phyloP scores from a whole-genome alignment of 2,113 vertebrate species.

The Zosterops borbonicus region DNA sequence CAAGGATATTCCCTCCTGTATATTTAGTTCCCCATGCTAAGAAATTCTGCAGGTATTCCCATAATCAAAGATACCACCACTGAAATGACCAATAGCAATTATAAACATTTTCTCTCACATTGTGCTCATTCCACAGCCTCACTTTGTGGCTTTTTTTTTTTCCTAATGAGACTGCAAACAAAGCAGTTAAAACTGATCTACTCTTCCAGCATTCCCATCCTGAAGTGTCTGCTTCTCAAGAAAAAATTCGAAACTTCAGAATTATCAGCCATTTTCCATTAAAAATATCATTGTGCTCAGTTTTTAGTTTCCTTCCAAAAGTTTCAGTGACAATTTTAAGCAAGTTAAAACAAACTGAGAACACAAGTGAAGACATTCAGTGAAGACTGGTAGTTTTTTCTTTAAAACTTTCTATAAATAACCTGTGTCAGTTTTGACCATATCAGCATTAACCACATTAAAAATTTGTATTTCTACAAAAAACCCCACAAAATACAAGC shows the following conservation, averaged over 20 bases:
- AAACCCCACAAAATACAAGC: not conserved
- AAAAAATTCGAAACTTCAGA: not conserved
- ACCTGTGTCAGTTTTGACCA: not conserved
- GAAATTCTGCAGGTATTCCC: not conserved
- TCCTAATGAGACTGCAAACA: not conserved
- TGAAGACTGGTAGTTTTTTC: not conserved
- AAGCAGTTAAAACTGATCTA: not conserved
- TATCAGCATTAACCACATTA: not conserved
- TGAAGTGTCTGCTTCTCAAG: not conserved
- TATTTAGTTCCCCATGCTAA: not conserved
- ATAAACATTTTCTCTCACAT: not conserved
- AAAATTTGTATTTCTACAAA: not conserved
- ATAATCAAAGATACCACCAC: accelerated
- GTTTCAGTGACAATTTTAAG: not conserved
- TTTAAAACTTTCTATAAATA: not conserved
- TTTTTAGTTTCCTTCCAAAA: not conserved
- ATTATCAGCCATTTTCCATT: not conserved
- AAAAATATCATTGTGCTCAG: not conserved
- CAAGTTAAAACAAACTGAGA: not conserved
- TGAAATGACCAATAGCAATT: not conserved
- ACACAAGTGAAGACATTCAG: not conserved
- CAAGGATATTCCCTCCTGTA: accelerated
- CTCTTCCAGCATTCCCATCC: not conserved
- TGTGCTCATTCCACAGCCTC: not conserved
- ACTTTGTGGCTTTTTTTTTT: accelerated